These are phyloP conservation scores for Aphidoletes aphidimyza DNA, from an alignment of 2,888 invertebrate genomes.

Conservation along the genomic window DNA sequence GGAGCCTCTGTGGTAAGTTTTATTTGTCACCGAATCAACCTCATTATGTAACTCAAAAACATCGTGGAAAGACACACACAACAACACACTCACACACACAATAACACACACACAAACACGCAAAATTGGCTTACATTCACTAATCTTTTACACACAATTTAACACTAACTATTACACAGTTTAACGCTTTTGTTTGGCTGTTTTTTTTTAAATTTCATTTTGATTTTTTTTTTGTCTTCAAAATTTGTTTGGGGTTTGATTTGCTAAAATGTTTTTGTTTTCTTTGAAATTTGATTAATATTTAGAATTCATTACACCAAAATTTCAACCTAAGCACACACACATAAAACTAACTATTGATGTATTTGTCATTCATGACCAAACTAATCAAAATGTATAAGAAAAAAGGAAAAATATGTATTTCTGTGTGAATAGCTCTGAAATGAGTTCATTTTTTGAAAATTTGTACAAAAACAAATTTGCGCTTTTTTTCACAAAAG, in stretches of 20 bases:
- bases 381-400: not conserved
- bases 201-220: not conserved
- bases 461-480: slow-evolving; percentile 2
- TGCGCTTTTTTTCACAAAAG: too few species aligned
- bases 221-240: not conserved
- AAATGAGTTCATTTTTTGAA: not conserved
- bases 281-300: not conserved
- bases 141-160: not conserved
- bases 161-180: not conserved
- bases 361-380: not conserved
- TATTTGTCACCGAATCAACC: slow-evolving; percentile 45
- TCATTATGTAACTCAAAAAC: not conserved
- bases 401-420: not conserved
- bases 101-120: not conserved
- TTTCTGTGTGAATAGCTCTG: not conserved
- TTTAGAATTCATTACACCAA: not conserved
- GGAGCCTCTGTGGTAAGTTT: slow-evolving; percentile 86
- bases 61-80: not conserved
- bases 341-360: not conserved
- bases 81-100: not conserved
- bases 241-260: not conserved
- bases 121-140: too few species aligned
- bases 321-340: not conserved
- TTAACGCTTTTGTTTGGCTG: not conserved
- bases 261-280: not conserved